Percentiles rank a stretch among this genome's conserved stretches.
phyloP scores from a whole-genome alignment of 2,797 vertebrate species.

The Smutsia temminckii region DNA sequence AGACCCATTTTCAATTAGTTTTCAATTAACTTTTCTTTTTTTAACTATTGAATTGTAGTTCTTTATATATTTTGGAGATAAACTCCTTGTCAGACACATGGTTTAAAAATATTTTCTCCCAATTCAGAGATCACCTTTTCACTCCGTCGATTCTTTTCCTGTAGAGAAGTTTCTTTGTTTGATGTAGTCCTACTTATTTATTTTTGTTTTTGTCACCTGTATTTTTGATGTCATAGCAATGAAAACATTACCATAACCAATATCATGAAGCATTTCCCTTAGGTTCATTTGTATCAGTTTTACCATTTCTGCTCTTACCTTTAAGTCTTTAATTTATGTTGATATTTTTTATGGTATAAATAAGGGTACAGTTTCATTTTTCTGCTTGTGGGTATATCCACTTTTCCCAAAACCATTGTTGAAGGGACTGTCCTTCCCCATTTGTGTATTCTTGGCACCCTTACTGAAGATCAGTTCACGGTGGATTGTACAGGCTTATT shows the following conservation, averaged over 20 bases:
- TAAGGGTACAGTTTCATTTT: not conserved
- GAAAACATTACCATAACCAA: not conserved
- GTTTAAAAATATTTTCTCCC: not conserved
- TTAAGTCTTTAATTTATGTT: not conserved
- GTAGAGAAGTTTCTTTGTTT: not conserved
- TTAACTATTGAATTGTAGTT: not conserved
- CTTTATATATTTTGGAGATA: not conserved
- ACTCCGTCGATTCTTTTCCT: not conserved
- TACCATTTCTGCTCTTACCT: not conserved
- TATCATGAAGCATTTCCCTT: not conserved
- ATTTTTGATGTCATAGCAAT: not conserved
- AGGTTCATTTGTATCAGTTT: not conserved
- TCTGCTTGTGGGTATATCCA: not conserved
- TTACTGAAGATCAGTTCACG: not conserved
- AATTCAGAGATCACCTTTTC: not conserved
- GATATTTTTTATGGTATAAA: not conserved
- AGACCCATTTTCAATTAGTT: not conserved
- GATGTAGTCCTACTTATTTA: not conserved
- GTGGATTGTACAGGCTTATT: not conserved
- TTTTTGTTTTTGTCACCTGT: not conserved
- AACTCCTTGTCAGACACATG: not conserved
- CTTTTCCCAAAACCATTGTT: not conserved
- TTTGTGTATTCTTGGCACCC: not conserved
- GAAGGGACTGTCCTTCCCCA: not conserved
- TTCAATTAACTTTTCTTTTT: not conserved